Evolutionary conservation across 1,140 invertebrate species (phyloP), one percentile per base, ranked within the genome.

Genomic region (Brachionus rotundiformis): DNA sequence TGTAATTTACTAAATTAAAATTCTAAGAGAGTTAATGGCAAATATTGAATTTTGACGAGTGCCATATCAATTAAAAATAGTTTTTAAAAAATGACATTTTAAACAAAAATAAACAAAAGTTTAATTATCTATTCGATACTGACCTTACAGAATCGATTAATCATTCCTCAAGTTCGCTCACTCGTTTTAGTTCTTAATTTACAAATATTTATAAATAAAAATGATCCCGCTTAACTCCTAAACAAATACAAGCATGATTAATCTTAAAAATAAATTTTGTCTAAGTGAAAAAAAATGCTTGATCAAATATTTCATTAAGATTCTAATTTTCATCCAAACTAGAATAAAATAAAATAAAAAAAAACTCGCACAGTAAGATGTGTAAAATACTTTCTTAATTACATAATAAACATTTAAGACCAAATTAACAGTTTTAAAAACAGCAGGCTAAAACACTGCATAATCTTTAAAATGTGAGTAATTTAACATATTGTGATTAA

Each of bases 71-170:
- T 54, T 54, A 54, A 54, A 54, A 54, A 54, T 19, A 19, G 23
- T 4, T 54, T 54, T 49, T 19, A 54, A 25, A 54, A 49, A 54
- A 54, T 54, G 47, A 54, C 47, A 54, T 54, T 54, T 54, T 54
- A 54, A 54, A 54, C 47, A 19, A 54, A 54, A 54, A 54, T 54
- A 54, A 54, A 54, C 47, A 54, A 54, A 54, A 54, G 47, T 54
- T 54, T 54, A 54, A 54, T 54, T 54, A 54, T 54, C 47, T 54
- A 54, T 54, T 54, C 19, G n/a, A 54, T 7, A 8, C 23, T 54
- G 47, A 54, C 47, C 47, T 54, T 54, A 54, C 1, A 19, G 19
- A 54, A 54, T 54, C 47, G 47, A 54, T 54, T 54, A 54, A 54
- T 54, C 47, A 54, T 54, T 19, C 16, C 47, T 54, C 47, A 19